Base-by-base conservation (phyloP, 2,113 vertebrate genomes). In the Melozone crissalis region DNA sequence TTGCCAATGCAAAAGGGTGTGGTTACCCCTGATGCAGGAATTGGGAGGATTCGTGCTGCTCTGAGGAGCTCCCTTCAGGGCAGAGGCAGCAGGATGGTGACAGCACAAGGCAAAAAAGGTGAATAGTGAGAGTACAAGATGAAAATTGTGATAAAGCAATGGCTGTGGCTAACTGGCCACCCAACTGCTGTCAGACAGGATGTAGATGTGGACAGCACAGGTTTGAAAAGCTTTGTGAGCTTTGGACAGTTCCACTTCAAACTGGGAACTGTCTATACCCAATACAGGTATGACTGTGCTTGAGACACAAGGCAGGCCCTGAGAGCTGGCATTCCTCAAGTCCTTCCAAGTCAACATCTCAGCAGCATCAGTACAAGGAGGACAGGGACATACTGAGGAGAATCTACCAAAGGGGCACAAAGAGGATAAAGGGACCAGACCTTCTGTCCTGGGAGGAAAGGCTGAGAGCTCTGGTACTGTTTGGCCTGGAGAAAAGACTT, bases 1-100 rank as follows among this genome's bases (percentile, higher is more conserved):
- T 47, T 68, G 39, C 17, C 26, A 55, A 5, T 13, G 11, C 44
- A n/a, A 61, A 39, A 44, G 31, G 33, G 59, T 41, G 39, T 23
- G n/a, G n/a, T 89, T 41, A 35, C 59, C 18, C 3, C 2, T n/a
- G 7, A 30, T 2, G 20, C 8, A 75, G 27, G 14, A 57, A 37
- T 3, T 52, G 54, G 52, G 17, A 76, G 28, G 63, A 63, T 1
- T 4, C 3, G 0, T n/a, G 37, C 16, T 3, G 3, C 33, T 61
- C 63, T 81, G 35, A 81, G 69, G 43, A 51, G 28, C 46, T 81
- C 37, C 41, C 35, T 59, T 47, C 35, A 28, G 44, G 44, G 30
- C 30, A 84, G 37, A 79, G 52, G 31, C 41, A 82, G 62, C 1
- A 2, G 13, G 35, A 78, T 2, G 24, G 15, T 0, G 3, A 74